Evolutionary conservation across 1,140 invertebrate genomes (phyloP).

Genomic region (Drosophila nigrodunni): DNA sequence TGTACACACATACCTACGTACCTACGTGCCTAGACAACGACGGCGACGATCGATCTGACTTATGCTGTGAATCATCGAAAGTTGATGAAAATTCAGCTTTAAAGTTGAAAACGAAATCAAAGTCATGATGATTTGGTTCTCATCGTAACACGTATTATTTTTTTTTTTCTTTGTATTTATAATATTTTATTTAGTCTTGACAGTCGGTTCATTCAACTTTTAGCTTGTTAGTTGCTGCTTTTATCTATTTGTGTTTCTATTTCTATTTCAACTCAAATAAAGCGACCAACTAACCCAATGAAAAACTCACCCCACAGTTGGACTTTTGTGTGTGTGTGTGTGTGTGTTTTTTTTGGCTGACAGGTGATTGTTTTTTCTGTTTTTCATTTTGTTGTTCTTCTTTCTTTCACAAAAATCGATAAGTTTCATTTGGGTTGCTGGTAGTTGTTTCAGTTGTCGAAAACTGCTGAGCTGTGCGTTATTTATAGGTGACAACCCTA

Average conservation of each 20-base stretch:
- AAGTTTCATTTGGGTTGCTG: slow-evolving; percentile 14
- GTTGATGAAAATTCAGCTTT: slow-evolving; percentile 33
- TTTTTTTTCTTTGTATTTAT: neutral
- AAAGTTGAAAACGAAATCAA: neutral
- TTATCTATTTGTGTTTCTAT: slow-evolving; percentile 32
- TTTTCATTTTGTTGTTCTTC: slow-evolving; percentile 30
- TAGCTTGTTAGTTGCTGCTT: slow-evolving; percentile 14
- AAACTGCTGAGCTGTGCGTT: slow-evolving; percentile 46
- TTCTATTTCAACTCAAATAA: slow-evolving; percentile 5
- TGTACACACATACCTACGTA: slow-evolving; percentile 28
- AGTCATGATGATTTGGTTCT: slow-evolving; percentile 5
- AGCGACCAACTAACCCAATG: slow-evolving; percentile 62
- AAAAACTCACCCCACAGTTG: slow-evolving; percentile 25
- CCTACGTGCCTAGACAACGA: slow-evolving; percentile 52
- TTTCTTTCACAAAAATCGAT: neutral
- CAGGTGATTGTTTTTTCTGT: slow-evolving; percentile 46
- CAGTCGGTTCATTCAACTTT: slow-evolving; percentile 64
- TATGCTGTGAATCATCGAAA: slow-evolving; percentile 60
- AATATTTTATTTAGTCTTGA: slow-evolving; percentile 1
- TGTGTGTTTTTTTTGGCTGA: neutral
- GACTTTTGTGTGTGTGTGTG: neutral
- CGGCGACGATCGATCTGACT: slow-evolving; percentile 46
- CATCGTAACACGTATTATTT: slow-evolving; percentile 1
- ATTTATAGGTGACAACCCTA: slow-evolving; percentile 39
- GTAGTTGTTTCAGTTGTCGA: slow-evolving; percentile 12